phyloP scores from a whole-genome alignment of 2,797 vertebrate species.

The Parotocinclus haroldoi region DNA sequence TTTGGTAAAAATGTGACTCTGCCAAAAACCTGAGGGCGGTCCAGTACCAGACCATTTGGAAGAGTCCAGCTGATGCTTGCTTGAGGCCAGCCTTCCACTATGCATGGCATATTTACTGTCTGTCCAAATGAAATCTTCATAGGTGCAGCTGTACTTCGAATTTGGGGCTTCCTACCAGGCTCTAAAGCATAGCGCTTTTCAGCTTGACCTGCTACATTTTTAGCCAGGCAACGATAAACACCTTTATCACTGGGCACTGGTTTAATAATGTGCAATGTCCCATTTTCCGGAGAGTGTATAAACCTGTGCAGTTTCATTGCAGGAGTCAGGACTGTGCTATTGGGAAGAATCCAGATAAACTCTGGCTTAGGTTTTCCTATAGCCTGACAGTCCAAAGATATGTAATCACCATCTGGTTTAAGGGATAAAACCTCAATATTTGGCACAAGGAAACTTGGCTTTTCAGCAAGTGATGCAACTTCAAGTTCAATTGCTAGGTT shows the following conservation, averaged over 20 bases:
- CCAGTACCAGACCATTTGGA: conserved; percentile 70
- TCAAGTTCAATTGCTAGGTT: conserved; percentile 68
- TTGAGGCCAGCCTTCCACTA: conserved; percentile 71
- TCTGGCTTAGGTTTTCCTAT: conserved; percentile 73
- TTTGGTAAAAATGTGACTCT: conserved; percentile 64
- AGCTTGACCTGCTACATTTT: conserved; percentile 74
- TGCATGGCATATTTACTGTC: conserved; percentile 68
- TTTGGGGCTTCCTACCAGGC: conserved; percentile 68
- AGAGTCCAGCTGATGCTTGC: conserved; percentile 71
- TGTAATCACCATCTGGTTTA: conserved; percentile 57
- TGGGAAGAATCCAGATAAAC: conserved; percentile 74
- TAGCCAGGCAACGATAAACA: conserved; percentile 74
- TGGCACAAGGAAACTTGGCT: conserved; percentile 73
- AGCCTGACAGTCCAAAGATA: conserved; percentile 67
- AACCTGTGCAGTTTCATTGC: conserved; percentile 67
- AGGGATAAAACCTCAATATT: conserved; percentile 75
- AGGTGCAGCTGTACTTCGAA: conserved; percentile 67
- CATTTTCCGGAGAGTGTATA: conserved; percentile 64
- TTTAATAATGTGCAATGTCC: conserved; percentile 65
- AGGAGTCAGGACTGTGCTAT: conserved; percentile 65
- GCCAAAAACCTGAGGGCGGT: conserved; percentile 67
- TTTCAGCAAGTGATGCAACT: conserved; percentile 72
- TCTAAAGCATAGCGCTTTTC: conserved; percentile 75
- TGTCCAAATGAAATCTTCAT: conserved; percentile 71
- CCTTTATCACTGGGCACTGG: conserved; percentile 67